A percentile compares a stretch with the other conserved stretches of the same genome.
Conservation (phyloP, 2,888 invertebrate genomes). For the Philaethria dido region DNA sequence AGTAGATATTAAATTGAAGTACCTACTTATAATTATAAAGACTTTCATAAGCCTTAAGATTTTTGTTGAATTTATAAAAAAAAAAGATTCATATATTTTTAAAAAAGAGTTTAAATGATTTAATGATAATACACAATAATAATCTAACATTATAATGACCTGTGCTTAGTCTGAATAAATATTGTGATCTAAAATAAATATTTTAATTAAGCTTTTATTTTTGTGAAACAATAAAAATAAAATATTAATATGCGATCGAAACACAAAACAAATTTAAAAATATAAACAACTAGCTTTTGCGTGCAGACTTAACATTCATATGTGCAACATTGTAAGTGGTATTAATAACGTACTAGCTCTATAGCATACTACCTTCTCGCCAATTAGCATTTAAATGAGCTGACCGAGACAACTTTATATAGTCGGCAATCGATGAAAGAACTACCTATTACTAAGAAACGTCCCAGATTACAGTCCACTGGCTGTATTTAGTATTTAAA, state of each 20-base stretch:
- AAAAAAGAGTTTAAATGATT: too few species aligned
- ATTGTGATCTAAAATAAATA: too few species aligned
- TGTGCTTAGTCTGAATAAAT: too few species aligned
- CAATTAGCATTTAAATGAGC: slow-evolving; percentile 82
- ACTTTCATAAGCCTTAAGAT: too few species aligned
- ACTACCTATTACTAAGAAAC: slow-evolving; percentile 52
- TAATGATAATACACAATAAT: too few species aligned
- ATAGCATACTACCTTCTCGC: slow-evolving; percentile 66
- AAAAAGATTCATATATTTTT: too few species aligned
- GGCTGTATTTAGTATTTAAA: slow-evolving; percentile 63
- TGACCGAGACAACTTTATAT: slow-evolving; percentile 78
- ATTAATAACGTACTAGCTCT: slow-evolving; percentile 62
- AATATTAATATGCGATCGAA: background rate
- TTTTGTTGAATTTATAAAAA: too few species aligned
- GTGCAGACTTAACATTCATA: slow-evolving; percentile 5
- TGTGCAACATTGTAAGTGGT: slow-evolving; percentile 34
- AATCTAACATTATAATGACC: too few species aligned
- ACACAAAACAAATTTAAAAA: background rate
- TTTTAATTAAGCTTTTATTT: too few species aligned
- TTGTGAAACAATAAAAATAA: too few species aligned
- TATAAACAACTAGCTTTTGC: background rate
- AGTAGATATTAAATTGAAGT: too few species aligned
- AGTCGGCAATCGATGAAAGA: slow-evolving; percentile 57
- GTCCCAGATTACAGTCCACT: slow-evolving; percentile 52
- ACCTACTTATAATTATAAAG: too few species aligned